A percentile compares a stretch with the other conserved stretches of the same genome.
Evolutionary conservation across 2,113 vertebrate species (phyloP).

Genomic region (Cyrtonyx montezumae): DNA sequence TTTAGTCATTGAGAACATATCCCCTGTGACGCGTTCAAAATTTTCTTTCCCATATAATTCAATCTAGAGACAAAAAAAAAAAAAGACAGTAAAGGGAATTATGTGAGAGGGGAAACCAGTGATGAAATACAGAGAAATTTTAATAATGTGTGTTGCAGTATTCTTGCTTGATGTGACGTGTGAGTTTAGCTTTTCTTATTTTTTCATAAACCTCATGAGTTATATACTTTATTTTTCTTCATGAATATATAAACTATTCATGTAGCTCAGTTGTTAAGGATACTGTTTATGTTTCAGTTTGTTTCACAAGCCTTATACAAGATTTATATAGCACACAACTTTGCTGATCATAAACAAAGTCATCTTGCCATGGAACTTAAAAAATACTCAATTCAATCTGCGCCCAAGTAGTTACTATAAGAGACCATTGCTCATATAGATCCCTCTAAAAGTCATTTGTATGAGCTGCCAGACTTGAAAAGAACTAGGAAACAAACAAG

Average conservation of each 20-base stretch:
- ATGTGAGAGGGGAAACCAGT: not conserved
- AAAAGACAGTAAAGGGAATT: rapidly evolving
- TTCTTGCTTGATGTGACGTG: not conserved
- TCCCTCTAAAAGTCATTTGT: not conserved
- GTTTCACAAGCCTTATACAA: not conserved
- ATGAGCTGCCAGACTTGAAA: not conserved
- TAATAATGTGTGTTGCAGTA: not conserved
- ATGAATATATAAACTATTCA: not conserved
- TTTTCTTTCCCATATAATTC: not conserved
- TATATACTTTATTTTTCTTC: not conserved
- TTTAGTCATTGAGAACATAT: not conserved
- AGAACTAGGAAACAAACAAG: not conserved
- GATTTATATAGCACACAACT: not conserved
- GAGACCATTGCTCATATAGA: not conserved
- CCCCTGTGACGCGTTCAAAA: not conserved
- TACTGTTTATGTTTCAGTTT: not conserved
- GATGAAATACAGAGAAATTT: not conserved
- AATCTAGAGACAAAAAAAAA: not conserved
- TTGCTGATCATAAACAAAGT: not conserved
- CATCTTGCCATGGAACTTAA: not conserved
- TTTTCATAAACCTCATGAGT: not conserved
- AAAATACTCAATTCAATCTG: not conserved
- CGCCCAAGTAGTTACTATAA: not conserved
- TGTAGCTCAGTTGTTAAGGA: not conserved
- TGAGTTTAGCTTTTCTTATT: not conserved